A percentile compares a stretch with the other conserved stretches of the same genome.
phyloP scores from a whole-genome alignment of 1,140 invertebrate species.

The Zaprionus africanus region DNA sequence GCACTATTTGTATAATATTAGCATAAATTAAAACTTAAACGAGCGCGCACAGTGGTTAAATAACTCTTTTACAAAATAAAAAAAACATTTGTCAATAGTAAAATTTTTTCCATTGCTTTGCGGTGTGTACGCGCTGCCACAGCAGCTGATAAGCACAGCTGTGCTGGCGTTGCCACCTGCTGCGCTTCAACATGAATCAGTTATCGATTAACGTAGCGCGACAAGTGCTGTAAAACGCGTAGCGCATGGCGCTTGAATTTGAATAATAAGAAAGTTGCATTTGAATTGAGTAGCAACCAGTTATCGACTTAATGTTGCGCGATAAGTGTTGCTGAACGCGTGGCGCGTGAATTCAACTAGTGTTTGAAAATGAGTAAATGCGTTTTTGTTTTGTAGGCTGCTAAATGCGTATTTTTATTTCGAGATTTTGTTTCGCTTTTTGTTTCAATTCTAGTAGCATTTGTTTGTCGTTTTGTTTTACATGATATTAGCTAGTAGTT shows the following conservation, averaged over 20 bases:
- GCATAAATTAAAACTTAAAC: conserved; percentile 12
- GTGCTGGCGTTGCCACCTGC: conserved; percentile 34
- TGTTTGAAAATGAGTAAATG: conserved; percentile 14
- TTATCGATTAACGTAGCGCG: not conserved
- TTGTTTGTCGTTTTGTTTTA: conserved; percentile 74
- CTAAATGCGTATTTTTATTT: conserved; percentile 82
- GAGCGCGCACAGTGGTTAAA: conserved; percentile 16
- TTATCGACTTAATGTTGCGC: not conserved
- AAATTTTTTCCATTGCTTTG: conserved; percentile 38
- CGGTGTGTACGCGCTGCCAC: conserved; percentile 23
- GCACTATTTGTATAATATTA: not conserved
- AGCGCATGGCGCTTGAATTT: too few species aligned
- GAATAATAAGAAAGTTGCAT: too few species aligned
- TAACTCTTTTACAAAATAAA: conserved; percentile 35
- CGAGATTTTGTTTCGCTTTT: conserved; percentile 72
- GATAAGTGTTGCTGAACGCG: conserved; percentile 22
- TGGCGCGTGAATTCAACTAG: not conserved
- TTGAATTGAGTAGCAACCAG: not conserved
- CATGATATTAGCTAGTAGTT: conserved; percentile 82
- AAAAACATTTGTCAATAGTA: conserved; percentile 44
- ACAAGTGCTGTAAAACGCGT: conserved; percentile 19
- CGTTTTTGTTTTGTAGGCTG: conserved; percentile 57
- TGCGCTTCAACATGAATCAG: not conserved
- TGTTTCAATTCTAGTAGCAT: conserved; percentile 82
- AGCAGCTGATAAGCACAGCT: conserved; percentile 49